These are phyloP conservation scores for Trachelus tabidus DNA, from an alignment of 2,888 invertebrate species.

Conservation along the genomic window DNA sequence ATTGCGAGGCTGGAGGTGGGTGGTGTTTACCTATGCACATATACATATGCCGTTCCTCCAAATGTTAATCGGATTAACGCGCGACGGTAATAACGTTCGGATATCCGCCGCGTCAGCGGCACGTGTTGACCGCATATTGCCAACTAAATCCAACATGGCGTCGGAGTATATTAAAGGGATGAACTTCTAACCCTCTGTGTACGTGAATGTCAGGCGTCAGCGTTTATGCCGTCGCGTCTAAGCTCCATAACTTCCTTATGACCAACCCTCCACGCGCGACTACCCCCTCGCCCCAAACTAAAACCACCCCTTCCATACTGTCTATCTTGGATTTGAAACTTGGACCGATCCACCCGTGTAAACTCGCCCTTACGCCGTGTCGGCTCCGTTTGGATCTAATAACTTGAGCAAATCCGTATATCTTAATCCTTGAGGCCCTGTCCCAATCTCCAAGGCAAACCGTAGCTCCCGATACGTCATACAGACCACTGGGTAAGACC, in stretches of 20 bases:
- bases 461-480: not conserved
- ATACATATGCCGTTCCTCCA: not conserved
- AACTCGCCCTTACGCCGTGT: not conserved
- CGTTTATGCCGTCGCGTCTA: constrained; percentile 25
- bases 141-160: not conserved
- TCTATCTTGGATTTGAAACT: not conserved
- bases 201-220: constrained; percentile 20
- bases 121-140: not conserved
- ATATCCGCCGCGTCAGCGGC: not conserved
- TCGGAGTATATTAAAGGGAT: constrained; percentile 10
- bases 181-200: constrained; percentile 6
- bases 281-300: not conserved
- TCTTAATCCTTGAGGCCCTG: not conserved
- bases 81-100: not conserved
- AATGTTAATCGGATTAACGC: not conserved
- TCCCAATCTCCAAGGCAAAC: not conserved
- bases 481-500: not conserved
- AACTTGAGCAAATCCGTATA: not conserved
- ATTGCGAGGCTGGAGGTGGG: not conserved
- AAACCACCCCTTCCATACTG: not conserved
- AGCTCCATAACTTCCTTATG: constrained; percentile 31
- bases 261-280: not conserved
- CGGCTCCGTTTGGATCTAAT: not conserved
- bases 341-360: not conserved
- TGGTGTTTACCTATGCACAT: not conserved